Conservation (phyloP, 2,797 vertebrate genomes). For the Parauchenoglanis punctatus region DNA sequence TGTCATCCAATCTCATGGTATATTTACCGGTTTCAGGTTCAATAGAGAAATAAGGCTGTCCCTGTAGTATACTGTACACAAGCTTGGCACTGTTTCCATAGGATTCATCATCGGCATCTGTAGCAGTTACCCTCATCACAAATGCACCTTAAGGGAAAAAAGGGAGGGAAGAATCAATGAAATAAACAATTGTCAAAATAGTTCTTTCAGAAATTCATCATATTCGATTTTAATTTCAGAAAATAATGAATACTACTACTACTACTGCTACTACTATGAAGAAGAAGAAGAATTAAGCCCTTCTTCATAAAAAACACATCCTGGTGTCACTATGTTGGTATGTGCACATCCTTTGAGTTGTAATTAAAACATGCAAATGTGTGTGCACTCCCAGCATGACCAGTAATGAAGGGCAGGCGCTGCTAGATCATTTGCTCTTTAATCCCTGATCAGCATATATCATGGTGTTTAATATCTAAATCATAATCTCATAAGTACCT, state of each 20-base stretch:
- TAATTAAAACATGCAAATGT: slow-evolving; percentile 51
- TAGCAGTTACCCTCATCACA: slow-evolving; percentile 89
- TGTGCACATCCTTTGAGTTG: slow-evolving; percentile 31
- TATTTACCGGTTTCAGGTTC: slow-evolving; percentile 90
- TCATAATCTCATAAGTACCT: slow-evolving; percentile 53
- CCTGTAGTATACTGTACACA: slow-evolving; percentile 94
- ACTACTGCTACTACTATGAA: neutral
- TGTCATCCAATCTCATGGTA: neutral
- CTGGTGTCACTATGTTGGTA: slow-evolving; percentile 10
- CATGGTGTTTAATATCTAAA: slow-evolving; percentile 49
- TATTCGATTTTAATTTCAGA: neutral
- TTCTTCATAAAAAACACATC: slow-evolving; percentile 10
- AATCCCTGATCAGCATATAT: slow-evolving; percentile 50
- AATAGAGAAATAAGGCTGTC: slow-evolving; percentile 95
- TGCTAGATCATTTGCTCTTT: slow-evolving; percentile 41
- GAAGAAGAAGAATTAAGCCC: neutral
- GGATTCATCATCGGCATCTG: slow-evolving; percentile 90
- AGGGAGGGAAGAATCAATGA: neutral
- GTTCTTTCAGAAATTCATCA: neutral
- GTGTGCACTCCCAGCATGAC: slow-evolving; percentile 42
- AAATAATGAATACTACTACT: neutral
- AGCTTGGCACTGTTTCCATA: slow-evolving; percentile 97
- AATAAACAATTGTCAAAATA: neutral
- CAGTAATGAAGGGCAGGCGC: slow-evolving; percentile 42
- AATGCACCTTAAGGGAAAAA: slow-evolving; percentile 81